A percentile compares a stretch with the other conserved stretches of the same genome.
phyloP scores from a whole-genome alignment of 2,113 vertebrate species.

The Osmerus mordax region DNA sequence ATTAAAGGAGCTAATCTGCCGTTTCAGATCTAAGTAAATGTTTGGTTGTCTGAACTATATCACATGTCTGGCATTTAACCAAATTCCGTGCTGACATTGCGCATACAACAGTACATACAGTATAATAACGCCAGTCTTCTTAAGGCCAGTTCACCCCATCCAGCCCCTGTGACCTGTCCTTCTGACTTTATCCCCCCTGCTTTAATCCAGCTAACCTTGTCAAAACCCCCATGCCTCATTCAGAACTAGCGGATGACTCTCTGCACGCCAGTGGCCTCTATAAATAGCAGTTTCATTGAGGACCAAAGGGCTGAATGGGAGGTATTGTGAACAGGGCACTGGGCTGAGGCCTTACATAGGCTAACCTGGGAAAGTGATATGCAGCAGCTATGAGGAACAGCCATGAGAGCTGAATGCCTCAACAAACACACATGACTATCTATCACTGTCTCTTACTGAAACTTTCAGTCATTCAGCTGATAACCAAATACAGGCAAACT shows the following conservation, averaged over 20 bases:
- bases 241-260: slow-evolving; percentile 73
- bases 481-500: not conserved
- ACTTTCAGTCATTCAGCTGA: not conserved
- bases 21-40: slow-evolving; percentile 57
- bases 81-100: slow-evolving; percentile 47
- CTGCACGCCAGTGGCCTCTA: slow-evolving; percentile 62
- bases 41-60: slow-evolving; percentile 55
- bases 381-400: slow-evolving; percentile 48
- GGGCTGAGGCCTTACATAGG: slow-evolving; percentile 60
- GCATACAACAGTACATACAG: slow-evolving; percentile 27
- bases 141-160: slow-evolving; percentile 47
- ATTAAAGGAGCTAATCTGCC: slow-evolving; percentile 58
- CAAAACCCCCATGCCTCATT: slow-evolving; percentile 70
- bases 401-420: slow-evolving; percentile 31
- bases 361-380: slow-evolving; percentile 64
- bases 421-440: slow-evolving; percentile 52
- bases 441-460: slow-evolving; percentile 8
- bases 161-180: slow-evolving; percentile 60
- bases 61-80: slow-evolving; percentile 53
- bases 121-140: slow-evolving; percentile 52
- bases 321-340: slow-evolving; percentile 68
- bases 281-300: slow-evolving; percentile 77
- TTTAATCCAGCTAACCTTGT: slow-evolving; percentile 72
- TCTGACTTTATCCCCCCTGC: slow-evolving; percentile 39
- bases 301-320: slow-evolving; percentile 67